Evolutionary conservation across 2,888 invertebrate species (phyloP), one percentile per base, ranked within the genome.

Genomic region (Chamaedrilus cognettii): DNA sequence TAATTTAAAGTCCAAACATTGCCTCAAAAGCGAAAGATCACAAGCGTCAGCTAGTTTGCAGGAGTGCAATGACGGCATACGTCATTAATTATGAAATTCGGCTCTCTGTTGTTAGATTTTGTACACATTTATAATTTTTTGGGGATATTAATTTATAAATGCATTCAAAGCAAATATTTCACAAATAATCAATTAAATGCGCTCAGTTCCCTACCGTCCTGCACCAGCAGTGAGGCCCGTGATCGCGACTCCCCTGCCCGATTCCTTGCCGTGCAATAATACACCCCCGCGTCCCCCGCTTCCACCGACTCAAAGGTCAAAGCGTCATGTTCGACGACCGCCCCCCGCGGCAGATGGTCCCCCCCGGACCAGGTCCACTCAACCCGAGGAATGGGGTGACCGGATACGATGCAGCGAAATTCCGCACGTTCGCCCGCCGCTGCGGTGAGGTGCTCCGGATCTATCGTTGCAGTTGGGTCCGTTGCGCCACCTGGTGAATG

Each of bases 231-330:
- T 32, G 88, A 87, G 0, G 91, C 89, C 1, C 87, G 87, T 49
- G 88, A 86, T 60, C 88, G 87, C 35, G 87, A 86, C 0, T 86
- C 82, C 2, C 93, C 93, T 1, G 87, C 86, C 0, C 86, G 80
- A 81, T 94, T 96, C 0, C 86, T 86, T 0, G 91, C 95, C 7
- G 88, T 88, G 78, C 96, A 96, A 82, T 89, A 89, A 80, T 96
- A 96, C 77, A 90, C 90, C 3, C 91, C 93, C 71, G 90, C 89
- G 78, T 96, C 94, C 23, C 89, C 88, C 71, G 86, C 87, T 19
- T 86, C 85, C 0, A 89, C 91, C 31, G 87, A 85, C 0, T 89
- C 87, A 70, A 96, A 91, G 64, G 89, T 86, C 78, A 95, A 87
- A 1, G 88, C 81, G 0, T 89, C 89, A 65, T 88, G 88, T 5